phyloP scores from a whole-genome alignment of 2,797 vertebrate species.

The Neosalanx taihuensis region DNA sequence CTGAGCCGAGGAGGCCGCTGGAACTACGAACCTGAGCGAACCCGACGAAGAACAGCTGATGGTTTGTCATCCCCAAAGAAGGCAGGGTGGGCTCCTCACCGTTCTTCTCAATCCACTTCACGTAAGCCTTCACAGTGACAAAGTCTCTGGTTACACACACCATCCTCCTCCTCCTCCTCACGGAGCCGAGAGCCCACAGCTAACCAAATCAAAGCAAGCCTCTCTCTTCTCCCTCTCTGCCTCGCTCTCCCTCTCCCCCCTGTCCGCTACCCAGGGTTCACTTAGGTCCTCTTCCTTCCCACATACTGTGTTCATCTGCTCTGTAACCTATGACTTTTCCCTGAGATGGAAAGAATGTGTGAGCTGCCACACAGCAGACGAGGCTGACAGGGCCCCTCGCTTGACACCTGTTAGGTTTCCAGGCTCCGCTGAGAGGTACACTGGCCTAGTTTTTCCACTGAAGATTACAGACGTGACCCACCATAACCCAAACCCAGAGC shows the following conservation, averaged over 20 bases:
- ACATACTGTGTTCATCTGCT: constrained; percentile 39
- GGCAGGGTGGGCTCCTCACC: constrained; percentile 86
- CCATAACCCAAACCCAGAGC: constrained; percentile 5
- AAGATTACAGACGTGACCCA: constrained; percentile 40
- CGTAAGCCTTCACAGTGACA: constrained; percentile 82
- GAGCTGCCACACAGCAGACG: constrained; percentile 53
- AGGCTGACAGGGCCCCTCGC: constrained; percentile 55
- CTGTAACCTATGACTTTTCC: constrained; percentile 65
- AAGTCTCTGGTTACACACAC: constrained; percentile 51
- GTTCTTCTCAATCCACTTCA: constrained; percentile 89
- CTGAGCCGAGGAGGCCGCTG: no score
- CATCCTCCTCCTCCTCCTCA: constrained; percentile 9
- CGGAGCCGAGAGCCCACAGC: neutral
- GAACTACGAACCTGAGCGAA: constrained; percentile 88
- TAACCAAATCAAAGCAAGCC: neutral
- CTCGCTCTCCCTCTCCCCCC: constrained; percentile 4
- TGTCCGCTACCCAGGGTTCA: constrained; percentile 12
- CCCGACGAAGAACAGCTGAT: constrained; percentile 95
- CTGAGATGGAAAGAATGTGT: constrained; percentile 70
- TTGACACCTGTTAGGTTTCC: constrained; percentile 65
- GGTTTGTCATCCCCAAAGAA: constrained; percentile 86
- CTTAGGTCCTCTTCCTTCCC: constrained; percentile 3
- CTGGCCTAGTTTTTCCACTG: constrained; percentile 56
- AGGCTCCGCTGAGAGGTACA: constrained; percentile 54
- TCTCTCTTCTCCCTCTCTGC: neutral